A percentile compares a stretch with the other conserved stretches of the same genome.
These are phyloP conservation scores for Semaprochilodus insignis DNA, from an alignment of 2,797 vertebrate species.

Conservation along the genomic window DNA sequence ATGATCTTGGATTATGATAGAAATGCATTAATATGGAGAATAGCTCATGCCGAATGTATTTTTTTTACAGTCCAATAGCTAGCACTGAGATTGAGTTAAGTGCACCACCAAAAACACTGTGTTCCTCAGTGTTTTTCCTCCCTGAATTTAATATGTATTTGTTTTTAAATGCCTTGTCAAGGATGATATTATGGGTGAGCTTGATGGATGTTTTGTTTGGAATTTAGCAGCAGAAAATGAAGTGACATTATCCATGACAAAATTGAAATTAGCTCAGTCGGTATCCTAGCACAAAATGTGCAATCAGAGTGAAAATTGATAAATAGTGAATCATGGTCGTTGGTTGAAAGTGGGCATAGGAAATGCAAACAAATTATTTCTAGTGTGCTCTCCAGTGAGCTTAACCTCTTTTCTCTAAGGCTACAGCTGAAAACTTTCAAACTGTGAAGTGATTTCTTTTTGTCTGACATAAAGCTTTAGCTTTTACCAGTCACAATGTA, in stretches of 20 bases:
- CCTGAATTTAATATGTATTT: slow-evolving; percentile 65
- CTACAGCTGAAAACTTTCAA: slow-evolving; percentile 28
- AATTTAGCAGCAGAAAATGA: slow-evolving; percentile 73
- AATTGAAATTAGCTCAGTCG: slow-evolving; percentile 74
- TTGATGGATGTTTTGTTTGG: slow-evolving; percentile 75
- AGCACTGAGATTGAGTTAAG: slow-evolving; percentile 47
- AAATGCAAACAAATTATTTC: slow-evolving; percentile 68
- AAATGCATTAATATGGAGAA: slow-evolving; percentile 61
- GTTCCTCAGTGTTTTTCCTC: slow-evolving; percentile 47
- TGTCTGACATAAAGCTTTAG: not conserved
- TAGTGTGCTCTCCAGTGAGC: slow-evolving; percentile 46
- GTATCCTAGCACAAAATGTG: slow-evolving; percentile 66
- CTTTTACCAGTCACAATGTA: too few species aligned
- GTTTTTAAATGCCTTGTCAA: slow-evolving; percentile 77
- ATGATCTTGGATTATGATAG: slow-evolving; percentile 62
- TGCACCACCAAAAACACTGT: slow-evolving; percentile 42
- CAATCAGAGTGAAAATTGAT: slow-evolving; percentile 67
- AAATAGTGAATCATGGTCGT: slow-evolving; percentile 65
- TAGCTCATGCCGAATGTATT: slow-evolving; percentile 58
- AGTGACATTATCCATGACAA: slow-evolving; percentile 75
- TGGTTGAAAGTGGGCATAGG: slow-evolving; percentile 52
- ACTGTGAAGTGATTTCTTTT: slow-evolving; percentile 17
- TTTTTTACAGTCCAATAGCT: slow-evolving; percentile 44
- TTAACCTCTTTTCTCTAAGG: slow-evolving; percentile 7
- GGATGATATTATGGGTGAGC: slow-evolving; percentile 70